phyloP scores from a whole-genome alignment of 2,113 vertebrate genomes.

The Camelus dromedarius region DNA sequence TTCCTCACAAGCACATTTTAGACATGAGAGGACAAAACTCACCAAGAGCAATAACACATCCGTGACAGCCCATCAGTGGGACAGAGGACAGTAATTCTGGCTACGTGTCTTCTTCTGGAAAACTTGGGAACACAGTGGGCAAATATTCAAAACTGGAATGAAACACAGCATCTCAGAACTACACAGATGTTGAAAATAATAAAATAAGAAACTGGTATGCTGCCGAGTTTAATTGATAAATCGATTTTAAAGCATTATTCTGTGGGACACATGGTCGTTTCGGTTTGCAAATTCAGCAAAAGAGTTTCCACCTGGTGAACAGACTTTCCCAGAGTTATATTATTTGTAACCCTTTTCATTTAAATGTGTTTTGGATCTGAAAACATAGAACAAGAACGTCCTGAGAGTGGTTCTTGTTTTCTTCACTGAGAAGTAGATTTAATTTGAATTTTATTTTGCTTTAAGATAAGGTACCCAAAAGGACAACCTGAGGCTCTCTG shows the following conservation, averaged over 20 bases:
- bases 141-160: not conserved
- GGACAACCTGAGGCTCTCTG: not conserved
- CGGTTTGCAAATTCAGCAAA: conserved; percentile 21
- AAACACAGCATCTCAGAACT: conserved; percentile 23
- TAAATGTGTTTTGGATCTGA: not conserved
- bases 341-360: not conserved
- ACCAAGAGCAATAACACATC: conserved; percentile 51
- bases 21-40: conserved; percentile 71
- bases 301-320: not conserved
- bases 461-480: not conserved
- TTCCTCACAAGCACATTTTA: conserved; percentile 63
- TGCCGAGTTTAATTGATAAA: not conserved
- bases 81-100: conserved; percentile 35
- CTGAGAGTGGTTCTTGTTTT: not conserved
- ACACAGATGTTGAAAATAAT: not conserved
- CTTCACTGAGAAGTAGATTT: not conserved
- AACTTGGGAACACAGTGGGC: conserved; percentile 18
- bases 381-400: not conserved
- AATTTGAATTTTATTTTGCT: conserved; percentile 50
- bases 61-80: not conserved
- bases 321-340: not conserved
- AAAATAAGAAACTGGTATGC: not conserved
- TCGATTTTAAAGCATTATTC: conserved; percentile 13
- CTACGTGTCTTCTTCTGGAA: conserved; percentile 30
- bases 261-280: not conserved